Evolutionary conservation across 2,113 vertebrate species (phyloP).

Genomic region (Macrotis lagotis): DNA sequence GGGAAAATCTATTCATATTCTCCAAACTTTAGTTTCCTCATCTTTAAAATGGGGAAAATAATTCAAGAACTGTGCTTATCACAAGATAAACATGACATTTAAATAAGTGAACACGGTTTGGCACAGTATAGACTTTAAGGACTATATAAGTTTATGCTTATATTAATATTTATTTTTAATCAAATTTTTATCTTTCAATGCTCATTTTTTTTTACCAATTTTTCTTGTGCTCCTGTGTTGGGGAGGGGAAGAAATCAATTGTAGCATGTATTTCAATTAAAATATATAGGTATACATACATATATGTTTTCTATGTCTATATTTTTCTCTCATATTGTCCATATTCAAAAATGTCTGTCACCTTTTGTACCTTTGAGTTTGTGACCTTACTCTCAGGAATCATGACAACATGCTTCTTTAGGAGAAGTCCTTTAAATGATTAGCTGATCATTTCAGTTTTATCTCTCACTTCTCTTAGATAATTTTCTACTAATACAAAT

Average conservation of each 20-base stretch:
- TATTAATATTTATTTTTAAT: not conserved
- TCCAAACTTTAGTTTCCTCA: not conserved
- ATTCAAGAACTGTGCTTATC: not conserved
- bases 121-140: not conserved
- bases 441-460: not conserved
- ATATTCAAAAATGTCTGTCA: too few relatives aligned
- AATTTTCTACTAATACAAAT: not conserved
- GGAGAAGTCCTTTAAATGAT: not conserved
- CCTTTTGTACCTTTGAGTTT: too few relatives aligned
- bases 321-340: too few relatives aligned
- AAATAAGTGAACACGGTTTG: not conserved
- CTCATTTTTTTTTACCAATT: not conserved
- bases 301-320: too few relatives aligned
- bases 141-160: not conserved
- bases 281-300: too few relatives aligned
- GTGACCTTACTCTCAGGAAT: too few relatives aligned
- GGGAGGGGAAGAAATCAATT: not conserved
- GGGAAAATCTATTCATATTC: not conserved
- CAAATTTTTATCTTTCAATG: not conserved
- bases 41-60: not conserved
- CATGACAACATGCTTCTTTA: not conserved
- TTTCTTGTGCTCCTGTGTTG: rapidly evolving
- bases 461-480: not conserved
- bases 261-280: not conserved
- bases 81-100: not conserved